Evolutionary conservation across 2,113 vertebrate genomes (phyloP).

Genomic region (Donacobius atricapilla): DNA sequence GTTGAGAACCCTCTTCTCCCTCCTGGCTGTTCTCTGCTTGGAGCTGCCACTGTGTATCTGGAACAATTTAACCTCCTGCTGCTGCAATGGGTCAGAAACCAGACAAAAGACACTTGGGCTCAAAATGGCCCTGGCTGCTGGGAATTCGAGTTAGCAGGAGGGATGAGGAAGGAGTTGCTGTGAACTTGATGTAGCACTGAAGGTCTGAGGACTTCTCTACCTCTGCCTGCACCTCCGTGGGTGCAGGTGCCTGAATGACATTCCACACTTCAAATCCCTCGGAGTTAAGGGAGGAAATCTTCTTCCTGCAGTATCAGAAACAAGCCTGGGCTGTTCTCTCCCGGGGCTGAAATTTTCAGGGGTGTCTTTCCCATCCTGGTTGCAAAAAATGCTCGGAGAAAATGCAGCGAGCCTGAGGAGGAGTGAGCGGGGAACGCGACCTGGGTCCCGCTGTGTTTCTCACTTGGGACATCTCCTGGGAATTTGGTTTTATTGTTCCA

Average conservation of each 20-base stretch:
- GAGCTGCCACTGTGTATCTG: rapidly evolving
- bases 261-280: neutral
- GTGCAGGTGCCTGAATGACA: neutral
- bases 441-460: neutral
- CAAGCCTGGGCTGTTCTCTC: neutral
- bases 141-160: neutral
- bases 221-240: rapidly evolving
- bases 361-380: neutral
- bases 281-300: neutral
- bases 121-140: neutral
- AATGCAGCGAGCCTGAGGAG: rapidly evolving
- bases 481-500: neutral
- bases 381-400: neutral
- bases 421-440: rapidly evolving
- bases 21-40: neutral
- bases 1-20: neutral
- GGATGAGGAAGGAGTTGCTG: neutral
- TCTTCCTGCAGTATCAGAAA: neutral
- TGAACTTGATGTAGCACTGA: neutral
- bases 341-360: neutral
- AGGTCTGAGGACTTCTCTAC: neutral
- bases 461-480: neutral
- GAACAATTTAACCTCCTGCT: neutral
- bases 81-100: neutral
- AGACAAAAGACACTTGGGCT: neutral